Conservation (phyloP, 2,797 vertebrate species). For the Sarcoramphus papa region DNA sequence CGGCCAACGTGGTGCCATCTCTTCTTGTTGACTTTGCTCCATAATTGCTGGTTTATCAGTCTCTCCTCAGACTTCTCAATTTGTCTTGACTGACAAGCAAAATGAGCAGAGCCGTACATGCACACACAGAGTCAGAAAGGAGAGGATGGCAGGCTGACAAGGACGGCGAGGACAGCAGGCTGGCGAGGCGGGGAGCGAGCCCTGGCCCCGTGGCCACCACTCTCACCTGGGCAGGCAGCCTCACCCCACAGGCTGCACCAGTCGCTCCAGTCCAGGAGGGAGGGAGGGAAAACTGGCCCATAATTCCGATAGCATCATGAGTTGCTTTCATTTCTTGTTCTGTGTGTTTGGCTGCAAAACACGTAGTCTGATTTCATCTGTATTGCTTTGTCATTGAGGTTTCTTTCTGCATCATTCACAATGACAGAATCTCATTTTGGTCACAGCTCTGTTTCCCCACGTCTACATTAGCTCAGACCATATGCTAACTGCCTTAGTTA, state of each 20-base stretch:
- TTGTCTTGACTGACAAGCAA: background rate
- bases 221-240: background rate
- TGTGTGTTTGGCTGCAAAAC: background rate
- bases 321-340: background rate
- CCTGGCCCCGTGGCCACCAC: background rate
- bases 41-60: constrained; percentile 56
- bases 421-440: background rate
- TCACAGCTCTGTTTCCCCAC: background rate
- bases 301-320: background rate
- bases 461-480: background rate
- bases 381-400: background rate
- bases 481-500: background rate
- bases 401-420: background rate
- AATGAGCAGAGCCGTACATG: fast-evolving
- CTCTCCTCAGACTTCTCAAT: background rate
- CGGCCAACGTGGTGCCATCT: constrained; percentile 4
- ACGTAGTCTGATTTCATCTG: background rate
- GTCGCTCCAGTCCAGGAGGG: background rate
- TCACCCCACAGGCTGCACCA: background rate
- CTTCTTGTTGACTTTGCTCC: constrained; percentile 58
- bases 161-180: background rate
- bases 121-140: background rate
- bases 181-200: background rate
- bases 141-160: background rate
- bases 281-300: background rate